Evolutionary conservation across 2,888 invertebrate species (phyloP), one percentile per base, ranked within the genome.

Genomic region (Sinodicranocentrus sp.): DNA sequence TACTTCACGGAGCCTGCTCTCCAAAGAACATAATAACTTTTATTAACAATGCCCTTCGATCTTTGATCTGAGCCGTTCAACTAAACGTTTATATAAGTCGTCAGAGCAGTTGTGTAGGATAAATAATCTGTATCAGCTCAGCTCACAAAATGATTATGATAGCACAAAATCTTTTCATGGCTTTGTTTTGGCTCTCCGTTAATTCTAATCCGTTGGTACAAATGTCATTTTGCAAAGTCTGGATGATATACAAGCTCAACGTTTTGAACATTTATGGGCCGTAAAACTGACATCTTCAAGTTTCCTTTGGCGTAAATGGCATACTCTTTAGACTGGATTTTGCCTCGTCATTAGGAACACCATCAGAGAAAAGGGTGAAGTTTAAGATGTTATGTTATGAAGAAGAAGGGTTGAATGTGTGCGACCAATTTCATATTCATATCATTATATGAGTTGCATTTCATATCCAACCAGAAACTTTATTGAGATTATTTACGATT

Each of bases 11-110:
- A 63, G 33, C 33, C 63, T 63, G 33, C 63, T n/a, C 43, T 13
- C 17, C 15, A n/a, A 78, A 10, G 48, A 28, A 28, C 21, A 52
- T 54, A 59, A 70, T 44, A 63, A 67, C 67, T 76, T 77, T 68
- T 68, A 77, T 77, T 77, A 75, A 77, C 68, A 68, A 77, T 77
- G 68, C 77, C 77, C 78, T 79, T 70, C 71, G 78, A 79, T 79
- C 78, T 79, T 71, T 79, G 70, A 79, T 79, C 71, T 71, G 21
- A 63, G 63, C 63, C 63, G 63, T 63, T 28, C 15, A 6, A 26
- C 13, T 15, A 23, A 59, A 21, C 59, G 23, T 59, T 39, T 39
- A 48, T 48, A 10, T 48, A 48, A 48, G 48, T 26, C 65, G 48
- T 21, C 19, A 59, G 6, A 59, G 28, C 43, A 21, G 15, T 43